A percentile compares a stretch with the other conserved stretches of the same genome.
Evolutionary conservation across 2,113 vertebrate genomes (phyloP).

Genomic region (Sceloporus undulatus): DNA sequence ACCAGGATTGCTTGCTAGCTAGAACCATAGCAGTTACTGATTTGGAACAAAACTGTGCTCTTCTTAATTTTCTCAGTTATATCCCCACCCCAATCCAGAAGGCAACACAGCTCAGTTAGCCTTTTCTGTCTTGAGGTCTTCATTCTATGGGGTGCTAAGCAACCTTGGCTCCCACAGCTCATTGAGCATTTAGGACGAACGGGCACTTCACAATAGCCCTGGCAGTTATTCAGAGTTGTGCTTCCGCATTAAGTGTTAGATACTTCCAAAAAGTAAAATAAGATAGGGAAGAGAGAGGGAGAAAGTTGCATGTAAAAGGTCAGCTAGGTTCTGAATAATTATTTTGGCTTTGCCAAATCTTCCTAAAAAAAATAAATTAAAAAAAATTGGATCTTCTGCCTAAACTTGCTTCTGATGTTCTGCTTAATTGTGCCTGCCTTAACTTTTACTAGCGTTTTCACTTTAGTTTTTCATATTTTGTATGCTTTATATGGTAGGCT

Average conservation of each 20-base stretch:
- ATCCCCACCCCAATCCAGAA: neutral
- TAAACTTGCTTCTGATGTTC: constrained; percentile 11
- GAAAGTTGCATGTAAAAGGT: constrained; percentile 12
- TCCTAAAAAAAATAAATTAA: neutral
- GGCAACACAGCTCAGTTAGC: constrained; percentile 12
- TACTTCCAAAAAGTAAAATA: constrained; percentile 9
- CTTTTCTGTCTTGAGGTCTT: constrained; percentile 22
- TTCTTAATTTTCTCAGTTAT: constrained; percentile 45
- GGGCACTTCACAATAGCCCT: constrained; percentile 28
- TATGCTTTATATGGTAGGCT: neutral
- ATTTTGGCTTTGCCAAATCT: constrained; percentile 19
- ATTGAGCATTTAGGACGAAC: constrained; percentile 41
- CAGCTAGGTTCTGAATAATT: constrained; percentile 29
- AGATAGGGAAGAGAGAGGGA: neutral
- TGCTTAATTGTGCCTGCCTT: constrained; percentile 5
- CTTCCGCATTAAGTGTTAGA: constrained; percentile 33
- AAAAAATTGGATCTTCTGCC: constrained; percentile 26
- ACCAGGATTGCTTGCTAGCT: constrained; percentile 39
- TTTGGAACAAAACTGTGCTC: constrained; percentile 40
- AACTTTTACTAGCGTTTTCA: constrained; percentile 10
- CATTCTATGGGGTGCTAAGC: constrained; percentile 36
- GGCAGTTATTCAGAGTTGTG: constrained; percentile 13
- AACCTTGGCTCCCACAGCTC: constrained; percentile 42
- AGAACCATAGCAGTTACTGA: constrained; percentile 48
- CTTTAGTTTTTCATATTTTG: neutral